A percentile compares a stretch with the other conserved stretches of the same genome.
Evolutionary conservation across 2,888 invertebrate species (phyloP).

Genomic region (Craniophora ligustri): DNA sequence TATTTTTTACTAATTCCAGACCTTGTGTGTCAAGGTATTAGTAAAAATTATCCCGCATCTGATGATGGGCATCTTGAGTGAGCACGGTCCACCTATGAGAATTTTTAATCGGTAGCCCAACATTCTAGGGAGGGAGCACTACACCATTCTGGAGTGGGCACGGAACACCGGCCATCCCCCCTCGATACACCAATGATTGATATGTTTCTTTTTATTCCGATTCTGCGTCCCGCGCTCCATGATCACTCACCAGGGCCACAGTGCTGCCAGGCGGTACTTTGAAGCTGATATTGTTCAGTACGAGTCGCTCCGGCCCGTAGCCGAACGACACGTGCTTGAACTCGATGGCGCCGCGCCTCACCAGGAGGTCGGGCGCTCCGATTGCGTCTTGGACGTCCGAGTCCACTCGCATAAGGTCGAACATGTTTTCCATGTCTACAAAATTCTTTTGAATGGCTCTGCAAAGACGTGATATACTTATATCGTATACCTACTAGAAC

Average conservation of each 20-base stretch:
- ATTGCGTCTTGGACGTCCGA: constrained; percentile 95
- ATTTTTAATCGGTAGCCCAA: too few relatives aligned
- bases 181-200: constrained; percentile 97
- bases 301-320: constrained; percentile 93
- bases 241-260: constrained; percentile 90
- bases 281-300: constrained; percentile 94
- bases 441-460: constrained; percentile 99
- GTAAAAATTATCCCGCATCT: too few relatives aligned
- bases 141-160: too few relatives aligned
- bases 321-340: constrained; percentile 97
- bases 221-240: background rate
- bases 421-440: constrained; percentile 99
- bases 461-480: background rate
- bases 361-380: constrained; percentile 91
- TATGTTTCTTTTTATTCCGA: constrained; percentile 91
- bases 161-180: constrained; percentile 95
- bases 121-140: too few relatives aligned
- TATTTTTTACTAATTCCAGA: too few relatives aligned
- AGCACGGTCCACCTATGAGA: too few relatives aligned
- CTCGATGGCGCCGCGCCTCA: constrained; percentile 93
- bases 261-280: constrained; percentile 95
- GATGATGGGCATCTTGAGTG: too few relatives aligned
- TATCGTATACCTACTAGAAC: too few relatives aligned
- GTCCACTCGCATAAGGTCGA: constrained; percentile 96
- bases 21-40: too few relatives aligned